These are phyloP conservation scores for Ahaetulla prasina DNA, from an alignment of 2,113 vertebrate species.

Conservation along the genomic window DNA sequence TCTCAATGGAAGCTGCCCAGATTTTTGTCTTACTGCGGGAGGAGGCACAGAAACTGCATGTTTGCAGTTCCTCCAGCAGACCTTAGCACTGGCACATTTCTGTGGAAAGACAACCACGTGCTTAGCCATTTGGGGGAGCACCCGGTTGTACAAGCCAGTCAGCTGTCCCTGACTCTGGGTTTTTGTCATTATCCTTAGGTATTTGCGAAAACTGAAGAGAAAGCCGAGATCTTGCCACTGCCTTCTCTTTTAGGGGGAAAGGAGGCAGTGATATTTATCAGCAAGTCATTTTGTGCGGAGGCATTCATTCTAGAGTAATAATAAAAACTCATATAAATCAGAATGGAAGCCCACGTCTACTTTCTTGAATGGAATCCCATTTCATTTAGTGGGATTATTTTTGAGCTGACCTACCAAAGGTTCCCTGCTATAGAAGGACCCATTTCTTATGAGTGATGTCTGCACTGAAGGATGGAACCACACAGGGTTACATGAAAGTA, in stretches of 20 bases:
- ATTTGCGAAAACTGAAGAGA: background rate
- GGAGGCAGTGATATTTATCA: background rate
- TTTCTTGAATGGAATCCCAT: background rate
- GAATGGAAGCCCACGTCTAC: background rate
- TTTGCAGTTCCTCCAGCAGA: background rate
- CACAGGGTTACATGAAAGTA: background rate
- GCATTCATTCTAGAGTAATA: background rate
- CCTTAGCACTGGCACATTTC: background rate
- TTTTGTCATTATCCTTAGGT: background rate
- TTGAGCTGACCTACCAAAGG: background rate
- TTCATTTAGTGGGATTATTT: background rate
- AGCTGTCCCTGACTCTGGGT: background rate
- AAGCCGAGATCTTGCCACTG: too few species aligned
- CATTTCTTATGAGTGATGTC: too few species aligned
- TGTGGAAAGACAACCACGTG: conserved; percentile 1
- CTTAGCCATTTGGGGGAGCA: background rate
- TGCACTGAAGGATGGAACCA: background rate
- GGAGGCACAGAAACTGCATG: background rate
- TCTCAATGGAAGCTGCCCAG: background rate
- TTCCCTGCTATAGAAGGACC: background rate
- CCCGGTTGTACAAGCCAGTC: background rate
- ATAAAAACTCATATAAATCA: background rate
- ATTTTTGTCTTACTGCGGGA: background rate
- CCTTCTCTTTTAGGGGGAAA: background rate
- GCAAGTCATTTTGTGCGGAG: background rate